Conservation (phyloP, 2,797 vertebrate genomes). For the Tauraco hartlaubi region DNA sequence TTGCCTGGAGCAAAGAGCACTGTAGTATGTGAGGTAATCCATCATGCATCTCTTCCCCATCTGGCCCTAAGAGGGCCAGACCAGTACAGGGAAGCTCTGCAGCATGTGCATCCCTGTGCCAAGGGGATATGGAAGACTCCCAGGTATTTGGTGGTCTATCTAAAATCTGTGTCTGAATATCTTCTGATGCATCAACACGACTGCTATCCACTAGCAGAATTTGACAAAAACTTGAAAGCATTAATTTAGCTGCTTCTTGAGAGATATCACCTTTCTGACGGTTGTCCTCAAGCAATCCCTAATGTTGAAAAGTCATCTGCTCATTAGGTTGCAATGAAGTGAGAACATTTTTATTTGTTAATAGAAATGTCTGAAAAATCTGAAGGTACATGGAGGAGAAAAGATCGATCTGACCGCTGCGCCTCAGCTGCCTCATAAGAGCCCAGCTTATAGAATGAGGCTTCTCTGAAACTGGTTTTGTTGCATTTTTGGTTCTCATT, state of each 20-base stretch:
- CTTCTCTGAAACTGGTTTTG: background rate
- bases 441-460: rapidly evolving
- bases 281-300: background rate
- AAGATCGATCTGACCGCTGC: background rate
- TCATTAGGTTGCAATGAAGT: background rate
- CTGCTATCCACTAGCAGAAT: background rate
- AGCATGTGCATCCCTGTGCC: background rate
- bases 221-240: background rate
- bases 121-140: background rate
- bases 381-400: background rate
- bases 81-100: background rate
- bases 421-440: background rate
- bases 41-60: background rate
- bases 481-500: background rate
- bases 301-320: background rate
- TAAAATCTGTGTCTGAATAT: background rate
- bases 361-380: background rate
- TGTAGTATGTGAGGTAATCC: background rate
- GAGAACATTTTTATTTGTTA: background rate
- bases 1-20: background rate
- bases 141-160: background rate
- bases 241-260: background rate
- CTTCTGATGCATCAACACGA: background rate
- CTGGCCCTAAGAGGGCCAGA: background rate
- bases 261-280: background rate